Evolutionary conservation across 2,888 invertebrate genomes (phyloP).

Genomic region (Operophtera brumata): DNA sequence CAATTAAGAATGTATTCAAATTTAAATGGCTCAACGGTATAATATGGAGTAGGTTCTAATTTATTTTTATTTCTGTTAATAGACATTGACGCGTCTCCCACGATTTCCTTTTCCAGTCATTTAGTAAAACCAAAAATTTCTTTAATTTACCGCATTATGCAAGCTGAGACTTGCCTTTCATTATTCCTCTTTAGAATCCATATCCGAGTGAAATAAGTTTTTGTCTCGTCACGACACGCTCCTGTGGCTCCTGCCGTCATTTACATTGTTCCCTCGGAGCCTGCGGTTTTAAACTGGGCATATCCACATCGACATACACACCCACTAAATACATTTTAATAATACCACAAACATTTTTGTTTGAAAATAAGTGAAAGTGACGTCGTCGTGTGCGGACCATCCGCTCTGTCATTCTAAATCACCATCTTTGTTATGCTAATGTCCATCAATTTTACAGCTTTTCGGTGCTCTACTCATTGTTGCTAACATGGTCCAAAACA

Average conservation of each 20-base stretch:
- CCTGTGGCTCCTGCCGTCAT: conserved; percentile 56
- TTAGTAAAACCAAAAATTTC: conserved; percentile 64
- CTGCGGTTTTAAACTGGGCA: conserved; percentile 62
- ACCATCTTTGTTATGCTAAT: conserved; percentile 77
- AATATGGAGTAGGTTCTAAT: no score
- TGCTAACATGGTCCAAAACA: conserved; percentile 49
- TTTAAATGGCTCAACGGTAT: neutral
- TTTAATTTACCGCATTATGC: conserved; percentile 74
- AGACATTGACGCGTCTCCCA: conserved; percentile 39
- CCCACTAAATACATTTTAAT: conserved; percentile 55
- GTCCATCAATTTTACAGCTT: conserved; percentile 64
- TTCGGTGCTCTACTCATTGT: conserved; percentile 63
- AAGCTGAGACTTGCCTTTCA: conserved; percentile 65
- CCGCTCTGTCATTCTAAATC: conserved; percentile 66
- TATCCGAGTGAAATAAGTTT: conserved; percentile 72
- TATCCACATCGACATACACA: conserved; percentile 56
- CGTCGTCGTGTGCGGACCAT: conserved; percentile 46
- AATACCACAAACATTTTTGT: conserved; percentile 46
- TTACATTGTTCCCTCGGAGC: conserved; percentile 61
- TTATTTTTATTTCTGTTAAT: no score
- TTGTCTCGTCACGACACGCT: conserved; percentile 68
- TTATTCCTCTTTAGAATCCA: conserved; percentile 70
- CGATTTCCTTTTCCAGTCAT: conserved; percentile 45
- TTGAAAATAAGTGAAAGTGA: conserved; percentile 71
- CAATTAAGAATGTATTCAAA: neutral